Evolutionary conservation across 2,888 invertebrate species (phyloP), one percentile per base, ranked within the genome.

Genomic region (Cyaniris semiargus): DNA sequence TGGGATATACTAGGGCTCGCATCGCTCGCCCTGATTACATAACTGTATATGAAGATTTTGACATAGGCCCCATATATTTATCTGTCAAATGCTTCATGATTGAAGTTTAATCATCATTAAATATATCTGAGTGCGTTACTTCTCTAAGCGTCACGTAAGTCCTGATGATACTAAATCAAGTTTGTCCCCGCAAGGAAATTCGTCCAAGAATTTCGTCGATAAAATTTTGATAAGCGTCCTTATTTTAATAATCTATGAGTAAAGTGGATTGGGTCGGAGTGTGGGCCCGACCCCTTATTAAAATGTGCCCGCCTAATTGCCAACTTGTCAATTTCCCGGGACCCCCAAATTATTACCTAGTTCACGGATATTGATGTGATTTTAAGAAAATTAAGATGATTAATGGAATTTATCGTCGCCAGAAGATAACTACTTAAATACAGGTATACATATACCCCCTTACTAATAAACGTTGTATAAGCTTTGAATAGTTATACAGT

Each of bases 221-320:
- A 74, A 74, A 74, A 74, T 74, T 74, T 74, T 74, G 53, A 74
- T 74, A 74, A 76, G 44, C 48, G 27, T 70, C 71, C 34, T 53
- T 21, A 34, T 56, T 56, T 53, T 70, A 34, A 70, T 76, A 53
- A 77, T 78, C 77, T 77, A 79, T 77, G 75, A 56, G 48, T 75
- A 77, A 66, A 78, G 77, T 79, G 76, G 74, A 79, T 78, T 78
- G 60, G 58, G 66, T 76, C 27, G 44, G 56, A 31, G 75, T 75
- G 78, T 80, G 75, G 53, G 72, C 38, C 48, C 74, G 76, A 31
- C 78, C 75, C 70, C 70, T 58, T 78, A 81, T 81, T 82, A 82
- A 82, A 83, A 83, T 82, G 83, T 84, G 18, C 83, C 83, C 78
- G 70, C 81, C 82, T 86, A 86, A 86, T 86, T 87, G 84, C 83